Percentiles rank a stretch among this genome's conserved stretches.
Evolutionary conservation across 2,113 vertebrate species (phyloP).

Genomic region (Zingel zingel): DNA sequence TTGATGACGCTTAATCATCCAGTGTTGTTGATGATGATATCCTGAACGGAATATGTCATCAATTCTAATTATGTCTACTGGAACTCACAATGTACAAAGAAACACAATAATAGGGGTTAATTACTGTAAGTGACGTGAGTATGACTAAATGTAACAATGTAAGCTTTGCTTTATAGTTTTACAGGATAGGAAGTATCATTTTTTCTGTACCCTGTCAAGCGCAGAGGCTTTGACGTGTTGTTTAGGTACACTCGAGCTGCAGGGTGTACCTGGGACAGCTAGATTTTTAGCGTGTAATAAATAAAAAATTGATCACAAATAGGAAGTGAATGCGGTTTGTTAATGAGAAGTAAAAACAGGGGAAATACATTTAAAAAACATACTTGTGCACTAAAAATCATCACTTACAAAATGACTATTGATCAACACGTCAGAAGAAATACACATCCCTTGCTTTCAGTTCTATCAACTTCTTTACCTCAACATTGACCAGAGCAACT

Average conservation of each 20-base stretch:
- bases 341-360: constrained; percentile 45
- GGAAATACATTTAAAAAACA: not conserved
- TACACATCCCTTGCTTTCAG: not conserved
- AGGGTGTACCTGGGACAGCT: constrained; percentile 1
- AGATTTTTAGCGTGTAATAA: not conserved
- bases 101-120: not conserved
- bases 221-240: not conserved
- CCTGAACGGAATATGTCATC: not conserved
- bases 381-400: not conserved
- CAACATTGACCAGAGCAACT: not conserved
- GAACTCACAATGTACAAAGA: not conserved
- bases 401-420: constrained; percentile 13
- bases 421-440: constrained; percentile 1
- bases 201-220: not conserved
- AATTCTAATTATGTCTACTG: not conserved
- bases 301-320: not conserved
- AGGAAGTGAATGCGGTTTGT: constrained; percentile 42
- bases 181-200: not conserved
- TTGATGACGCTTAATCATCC: not conserved
- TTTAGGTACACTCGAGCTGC: not conserved
- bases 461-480: not conserved
- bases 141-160: not conserved
- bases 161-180: not conserved
- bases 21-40: not conserved
- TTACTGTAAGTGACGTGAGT: not conserved